Conservation (phyloP, 2,888 invertebrate genomes). For the Drosophila seclusa region DNA sequence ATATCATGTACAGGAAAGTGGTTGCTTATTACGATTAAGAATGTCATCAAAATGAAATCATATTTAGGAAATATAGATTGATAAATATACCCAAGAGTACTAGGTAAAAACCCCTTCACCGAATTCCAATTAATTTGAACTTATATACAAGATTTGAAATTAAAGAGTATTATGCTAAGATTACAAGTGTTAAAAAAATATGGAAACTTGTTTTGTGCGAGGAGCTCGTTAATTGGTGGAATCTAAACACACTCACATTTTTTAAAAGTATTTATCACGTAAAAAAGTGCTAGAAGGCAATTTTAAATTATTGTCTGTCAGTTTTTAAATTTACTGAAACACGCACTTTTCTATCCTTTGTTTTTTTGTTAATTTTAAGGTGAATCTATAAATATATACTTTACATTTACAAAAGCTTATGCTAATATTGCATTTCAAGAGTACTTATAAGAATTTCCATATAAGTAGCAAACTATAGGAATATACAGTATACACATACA, state of each 20-base stretch:
- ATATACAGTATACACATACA: conserved; percentile 58
- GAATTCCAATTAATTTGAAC: conserved; percentile 15
- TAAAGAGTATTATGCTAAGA: conserved; percentile 8
- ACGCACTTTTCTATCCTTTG: conserved; percentile 21
- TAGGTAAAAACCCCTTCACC: conserved; percentile 41
- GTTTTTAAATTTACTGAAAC: conserved; percentile 19
- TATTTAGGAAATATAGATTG: conserved; percentile 10
- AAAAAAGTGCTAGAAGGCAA: conserved; percentile 20
- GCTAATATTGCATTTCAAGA: conserved; percentile 55
- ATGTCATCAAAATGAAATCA: background rate
- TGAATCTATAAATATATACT: conserved; percentile 37
- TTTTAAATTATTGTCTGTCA: conserved; percentile 15
- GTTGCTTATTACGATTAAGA: background rate
- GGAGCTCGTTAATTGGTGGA: background rate
- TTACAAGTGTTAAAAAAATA: conserved; percentile 4
- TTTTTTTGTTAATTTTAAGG: conserved; percentile 15
- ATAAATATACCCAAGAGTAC: conserved; percentile 29
- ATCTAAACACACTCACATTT: conserved; percentile 31
- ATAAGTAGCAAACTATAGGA: conserved; percentile 64
- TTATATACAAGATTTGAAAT: conserved; percentile 30
- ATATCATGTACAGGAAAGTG: background rate
- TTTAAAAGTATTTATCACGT: conserved; percentile 56
- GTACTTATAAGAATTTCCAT: conserved; percentile 46
- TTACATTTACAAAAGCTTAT: conserved; percentile 38
- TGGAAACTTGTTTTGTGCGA: conserved; percentile 2